phyloP scores from a whole-genome alignment of 2,797 vertebrate species.

The Knipowitschia caucasica region DNA sequence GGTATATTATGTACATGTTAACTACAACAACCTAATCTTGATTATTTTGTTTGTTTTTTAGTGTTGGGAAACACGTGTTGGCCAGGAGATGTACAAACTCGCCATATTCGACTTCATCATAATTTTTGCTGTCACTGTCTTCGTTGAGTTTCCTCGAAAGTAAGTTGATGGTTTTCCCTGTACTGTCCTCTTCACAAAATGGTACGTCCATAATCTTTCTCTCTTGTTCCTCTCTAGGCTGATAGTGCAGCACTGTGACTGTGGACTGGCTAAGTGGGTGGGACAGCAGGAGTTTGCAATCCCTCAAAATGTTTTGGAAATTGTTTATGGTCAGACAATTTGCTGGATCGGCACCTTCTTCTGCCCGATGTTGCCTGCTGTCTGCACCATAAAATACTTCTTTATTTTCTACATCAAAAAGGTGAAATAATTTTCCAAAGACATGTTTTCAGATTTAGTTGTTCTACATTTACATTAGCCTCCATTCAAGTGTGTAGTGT shows the following conservation, averaged over 20 bases:
- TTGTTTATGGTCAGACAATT: slow-evolving; percentile 94
- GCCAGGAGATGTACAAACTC: slow-evolving; percentile 98
- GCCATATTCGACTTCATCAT: slow-evolving; percentile 95
- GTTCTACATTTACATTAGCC: neutral
- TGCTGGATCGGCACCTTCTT: slow-evolving; percentile 97
- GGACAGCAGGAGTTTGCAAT: slow-evolving; percentile 89
- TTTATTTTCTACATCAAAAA: slow-evolving; percentile 95
- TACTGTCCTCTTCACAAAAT: neutral
- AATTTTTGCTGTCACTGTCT: slow-evolving; percentile 80
- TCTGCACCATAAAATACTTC: slow-evolving; percentile 90
- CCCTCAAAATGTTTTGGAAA: slow-evolving; percentile 90
- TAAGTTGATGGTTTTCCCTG: slow-evolving; percentile 61
- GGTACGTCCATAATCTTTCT: neutral
- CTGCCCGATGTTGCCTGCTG: slow-evolving; percentile 89
- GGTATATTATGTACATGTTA: no score
- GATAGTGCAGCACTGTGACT: slow-evolving; percentile 83
- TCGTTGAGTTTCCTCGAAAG: slow-evolving; percentile 93
- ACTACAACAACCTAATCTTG: neutral
- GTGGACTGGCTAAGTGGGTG: slow-evolving; percentile 78
- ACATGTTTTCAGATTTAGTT: neutral
- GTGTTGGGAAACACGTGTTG: slow-evolving; percentile 96
- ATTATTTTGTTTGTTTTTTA: slow-evolving; percentile 42
- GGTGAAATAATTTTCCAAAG: slow-evolving; percentile 53
- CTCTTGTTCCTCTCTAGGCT: slow-evolving; percentile 70
- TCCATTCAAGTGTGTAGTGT: neutral